These are phyloP conservation scores for Falco columbarius DNA, from an alignment of 2,797 vertebrate species.

Conservation along the genomic window DNA sequence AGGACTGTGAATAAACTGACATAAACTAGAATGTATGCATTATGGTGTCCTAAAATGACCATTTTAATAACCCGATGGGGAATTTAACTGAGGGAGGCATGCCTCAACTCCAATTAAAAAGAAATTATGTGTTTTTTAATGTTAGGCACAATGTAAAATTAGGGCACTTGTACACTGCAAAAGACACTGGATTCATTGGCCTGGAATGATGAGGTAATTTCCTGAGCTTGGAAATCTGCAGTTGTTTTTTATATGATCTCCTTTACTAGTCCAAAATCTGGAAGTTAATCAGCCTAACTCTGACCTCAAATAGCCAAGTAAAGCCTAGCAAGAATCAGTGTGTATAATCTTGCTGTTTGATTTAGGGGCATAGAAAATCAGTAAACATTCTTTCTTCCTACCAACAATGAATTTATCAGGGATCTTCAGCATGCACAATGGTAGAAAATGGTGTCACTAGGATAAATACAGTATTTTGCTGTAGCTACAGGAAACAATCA, in stretches of 20 bases:
- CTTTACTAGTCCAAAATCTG: background rate
- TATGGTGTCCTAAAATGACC: background rate
- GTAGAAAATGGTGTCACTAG: background rate
- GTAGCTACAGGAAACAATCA: background rate
- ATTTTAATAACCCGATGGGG: background rate
- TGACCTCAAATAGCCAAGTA: background rate
- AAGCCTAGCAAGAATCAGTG: background rate
- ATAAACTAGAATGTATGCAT: background rate
- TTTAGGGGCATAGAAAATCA: background rate
- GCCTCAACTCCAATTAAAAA: background rate
- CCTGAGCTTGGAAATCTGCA: background rate
- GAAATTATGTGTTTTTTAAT: background rate
- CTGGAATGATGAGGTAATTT: background rate
- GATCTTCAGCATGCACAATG: background rate
- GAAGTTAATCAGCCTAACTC: background rate
- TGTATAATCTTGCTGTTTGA: background rate
- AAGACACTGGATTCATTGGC: background rate
- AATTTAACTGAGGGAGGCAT: background rate
- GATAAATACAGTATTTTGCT: background rate
- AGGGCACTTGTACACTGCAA: background rate
- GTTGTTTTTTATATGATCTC: background rate
- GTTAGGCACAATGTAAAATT: accelerated
- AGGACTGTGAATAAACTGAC: background rate
- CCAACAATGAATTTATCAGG: background rate
- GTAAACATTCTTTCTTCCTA: background rate